phyloP scores from a whole-genome alignment of 2,888 invertebrate species.

The Drosophila buzzatii region DNA sequence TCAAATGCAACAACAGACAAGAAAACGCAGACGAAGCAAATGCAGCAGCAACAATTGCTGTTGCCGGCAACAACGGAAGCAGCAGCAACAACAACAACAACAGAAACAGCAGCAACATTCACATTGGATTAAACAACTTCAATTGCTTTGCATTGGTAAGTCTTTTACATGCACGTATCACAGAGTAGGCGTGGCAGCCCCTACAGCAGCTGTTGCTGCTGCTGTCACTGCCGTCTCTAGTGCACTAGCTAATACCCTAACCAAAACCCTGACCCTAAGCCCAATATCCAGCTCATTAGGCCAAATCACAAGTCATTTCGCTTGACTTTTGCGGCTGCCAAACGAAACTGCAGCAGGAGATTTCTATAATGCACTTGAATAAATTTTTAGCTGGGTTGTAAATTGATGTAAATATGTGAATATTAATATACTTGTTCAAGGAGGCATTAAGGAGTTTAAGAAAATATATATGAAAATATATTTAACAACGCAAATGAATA shows the following conservation, averaged over 20 bases:
- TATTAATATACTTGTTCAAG: background rate
- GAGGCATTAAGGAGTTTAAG: background rate
- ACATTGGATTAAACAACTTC: slow-evolving; percentile 81
- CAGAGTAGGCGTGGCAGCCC: slow-evolving; percentile 1
- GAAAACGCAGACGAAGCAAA: slow-evolving; percentile 47
- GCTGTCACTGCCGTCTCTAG: background rate
- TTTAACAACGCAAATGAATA: background rate
- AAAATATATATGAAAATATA: background rate
- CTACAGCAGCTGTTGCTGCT: slow-evolving; percentile 43
- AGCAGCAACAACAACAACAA: slow-evolving; percentile 15
- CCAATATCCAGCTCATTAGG: slow-evolving; percentile 42
- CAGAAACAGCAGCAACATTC: slow-evolving; percentile 10
- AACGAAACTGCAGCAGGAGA: background rate
- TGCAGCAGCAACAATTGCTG: slow-evolving; percentile 42
- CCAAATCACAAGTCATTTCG: slow-evolving; percentile 44
- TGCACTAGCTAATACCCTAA: slow-evolving; percentile 32
- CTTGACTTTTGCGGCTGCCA: slow-evolving; percentile 48
- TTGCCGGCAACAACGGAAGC: slow-evolving; percentile 51
- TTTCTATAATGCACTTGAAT: background rate
- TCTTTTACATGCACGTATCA: slow-evolving; percentile 20
- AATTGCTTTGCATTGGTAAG: slow-evolving; percentile 77
- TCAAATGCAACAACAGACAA: slow-evolving; percentile 40
- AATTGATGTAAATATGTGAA: background rate
- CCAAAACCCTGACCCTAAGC: slow-evolving; percentile 1
- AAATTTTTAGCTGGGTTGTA: background rate